A percentile compares a stretch with the other conserved stretches of the same genome.
Evolutionary conservation across 2,888 invertebrate genomes (phyloP).

Genomic region (Hipparchia semele): DNA sequence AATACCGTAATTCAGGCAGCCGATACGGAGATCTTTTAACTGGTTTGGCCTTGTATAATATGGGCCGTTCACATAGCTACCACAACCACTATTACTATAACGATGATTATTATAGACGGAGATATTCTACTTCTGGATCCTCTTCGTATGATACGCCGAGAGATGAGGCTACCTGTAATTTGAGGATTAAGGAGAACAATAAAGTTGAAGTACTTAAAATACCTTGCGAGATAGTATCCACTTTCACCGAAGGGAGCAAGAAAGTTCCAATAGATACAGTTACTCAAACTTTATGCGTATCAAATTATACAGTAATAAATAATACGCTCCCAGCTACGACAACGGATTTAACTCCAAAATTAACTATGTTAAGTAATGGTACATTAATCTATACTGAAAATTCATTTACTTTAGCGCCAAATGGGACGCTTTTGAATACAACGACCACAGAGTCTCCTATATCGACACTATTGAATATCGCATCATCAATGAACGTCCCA

Average conservation of each 20-base stretch:
- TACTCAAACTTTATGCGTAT: constrained; percentile 59
- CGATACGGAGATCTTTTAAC: constrained; percentile 68
- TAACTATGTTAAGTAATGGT: neutral
- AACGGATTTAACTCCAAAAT: neutral
- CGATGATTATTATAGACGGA: constrained; percentile 68
- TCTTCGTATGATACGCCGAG: constrained; percentile 46
- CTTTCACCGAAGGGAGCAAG: constrained; percentile 63
- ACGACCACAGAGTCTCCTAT: constrained; percentile 1
- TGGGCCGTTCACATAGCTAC: constrained; percentile 67
- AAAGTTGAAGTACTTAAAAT: constrained; percentile 60
- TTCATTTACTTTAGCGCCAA: neutral
- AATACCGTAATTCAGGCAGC: constrained; percentile 69
- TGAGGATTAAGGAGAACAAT: constrained; percentile 64
- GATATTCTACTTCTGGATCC: constrained; percentile 48
- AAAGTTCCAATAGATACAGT: constrained; percentile 42
- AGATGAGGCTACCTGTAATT: constrained; percentile 60
- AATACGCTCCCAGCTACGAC: constrained; percentile 39
- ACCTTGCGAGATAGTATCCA: constrained; percentile 76
- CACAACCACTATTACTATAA: constrained; percentile 66
- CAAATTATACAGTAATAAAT: constrained; percentile 54
- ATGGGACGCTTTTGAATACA: neutral
- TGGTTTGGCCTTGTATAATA: constrained; percentile 70
- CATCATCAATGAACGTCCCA: constrained; percentile 9
- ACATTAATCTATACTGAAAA: constrained; percentile 6
- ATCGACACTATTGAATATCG: neutral